Evolutionary conservation across 1,140 invertebrate species (phyloP), one percentile per base, ranked within the genome.

Genomic region (Danaus plexippus): DNA sequence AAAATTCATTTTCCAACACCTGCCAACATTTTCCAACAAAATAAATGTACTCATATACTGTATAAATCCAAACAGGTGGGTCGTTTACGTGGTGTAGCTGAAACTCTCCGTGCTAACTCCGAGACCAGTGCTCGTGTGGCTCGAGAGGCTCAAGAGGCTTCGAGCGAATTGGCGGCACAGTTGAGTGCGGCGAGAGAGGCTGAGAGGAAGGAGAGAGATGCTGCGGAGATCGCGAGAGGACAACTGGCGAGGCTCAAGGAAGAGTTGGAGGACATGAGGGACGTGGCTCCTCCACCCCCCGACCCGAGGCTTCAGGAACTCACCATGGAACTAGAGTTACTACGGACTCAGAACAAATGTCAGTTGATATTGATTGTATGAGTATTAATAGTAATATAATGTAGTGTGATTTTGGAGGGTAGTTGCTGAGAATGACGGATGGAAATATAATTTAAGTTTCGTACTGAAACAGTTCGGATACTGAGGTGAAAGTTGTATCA

Each of bases 281-380:
- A 76, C 70, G 84, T 61, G 75, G 89, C 89, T n/a, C 85, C 90
- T 59, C 90, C 90, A n/a, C 76, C 89, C 47, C 91, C 91, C 11
- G 91, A 92, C 73, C 89, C 91, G 66, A 88, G 92, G 69, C 87
- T 94, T 41, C 92, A 94, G 62, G 93, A 94, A 71, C 82, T 95
- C 52, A 89, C 91, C 15, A 15, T 15, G 15, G 15, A 15, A 15
- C 15, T 15, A 15, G 15, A 15, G 15, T 15, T 15, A 15, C 15
- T 15, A 3, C 15, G 15, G 15, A 15, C 15, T 15, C 15, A 15
- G 15, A 15, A 15, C 15, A 15, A 15, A 15, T 15, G 15, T 15
- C 3, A 15, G 15, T 15, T 1, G 15, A 15, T 15, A 15, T 15
- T 15, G 15, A 15, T 15, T 15, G 15, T 15, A 15, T 15, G 15